Evolutionary conservation across 2,888 invertebrate species (phyloP).

Genomic region (Sepiola atlantica): DNA sequence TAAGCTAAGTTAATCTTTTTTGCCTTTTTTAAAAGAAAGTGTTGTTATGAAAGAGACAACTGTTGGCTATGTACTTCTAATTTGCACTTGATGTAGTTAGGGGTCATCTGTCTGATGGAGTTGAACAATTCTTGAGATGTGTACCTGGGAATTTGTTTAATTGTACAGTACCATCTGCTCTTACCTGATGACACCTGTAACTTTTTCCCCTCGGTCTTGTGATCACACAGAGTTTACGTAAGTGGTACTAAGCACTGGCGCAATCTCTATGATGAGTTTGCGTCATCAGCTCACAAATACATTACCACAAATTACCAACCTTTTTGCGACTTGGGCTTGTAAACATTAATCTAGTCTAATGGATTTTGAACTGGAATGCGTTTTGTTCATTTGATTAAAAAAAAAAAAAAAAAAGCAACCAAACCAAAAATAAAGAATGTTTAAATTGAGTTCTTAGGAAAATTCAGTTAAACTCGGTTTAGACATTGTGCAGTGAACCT

Average conservation of each 20-base stretch:
- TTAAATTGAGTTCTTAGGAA: neutral
- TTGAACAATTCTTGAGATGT: neutral
- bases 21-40: neutral
- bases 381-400: neutral
- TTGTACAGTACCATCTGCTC: neutral
- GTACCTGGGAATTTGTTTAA: neutral
- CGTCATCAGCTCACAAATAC: neutral
- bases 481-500: neutral
- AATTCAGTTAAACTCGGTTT: neutral
- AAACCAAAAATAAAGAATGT: neutral
- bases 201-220: neutral
- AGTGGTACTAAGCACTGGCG: neutral
- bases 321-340: neutral
- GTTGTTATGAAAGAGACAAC: accelerated
- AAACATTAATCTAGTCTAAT: neutral
- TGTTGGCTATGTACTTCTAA: neutral
- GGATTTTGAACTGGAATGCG: neutral
- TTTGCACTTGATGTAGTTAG: neutral
- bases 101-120: neutral
- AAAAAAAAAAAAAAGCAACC: neutral
- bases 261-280: neutral
- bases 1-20: neutral
- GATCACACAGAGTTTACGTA: neutral
- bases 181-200: neutral
- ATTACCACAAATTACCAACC: neutral